Evolutionary conservation across 1,140 invertebrate species (phyloP).

Genomic region (Lepidurus arcticus): DNA sequence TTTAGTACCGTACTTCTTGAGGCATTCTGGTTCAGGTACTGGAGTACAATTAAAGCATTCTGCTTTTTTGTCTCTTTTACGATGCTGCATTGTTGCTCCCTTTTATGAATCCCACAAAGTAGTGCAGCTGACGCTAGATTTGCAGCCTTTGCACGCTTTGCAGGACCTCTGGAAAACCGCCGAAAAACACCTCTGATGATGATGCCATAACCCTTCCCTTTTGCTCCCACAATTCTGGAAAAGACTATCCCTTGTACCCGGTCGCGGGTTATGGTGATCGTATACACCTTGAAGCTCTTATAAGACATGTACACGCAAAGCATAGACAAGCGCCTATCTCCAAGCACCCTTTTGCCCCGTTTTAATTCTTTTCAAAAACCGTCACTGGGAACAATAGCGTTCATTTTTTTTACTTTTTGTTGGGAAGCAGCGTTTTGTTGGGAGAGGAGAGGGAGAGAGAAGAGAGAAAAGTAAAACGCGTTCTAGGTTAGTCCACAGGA

Average conservation of each 20-base stretch:
- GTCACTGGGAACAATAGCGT: neutral
- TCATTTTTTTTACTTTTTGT: neutral
- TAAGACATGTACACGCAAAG: neutral
- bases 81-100: neutral
- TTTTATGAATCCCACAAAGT: neutral
- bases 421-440: neutral
- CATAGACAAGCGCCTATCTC: neutral
- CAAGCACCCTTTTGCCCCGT: neutral
- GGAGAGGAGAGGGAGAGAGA: neutral
- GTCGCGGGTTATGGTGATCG: neutral
- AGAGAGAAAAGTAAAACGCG: neutral
- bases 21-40: neutral
- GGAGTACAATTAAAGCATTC: slow-evolving; percentile 11
- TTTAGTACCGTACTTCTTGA: neutral
- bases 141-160: neutral
- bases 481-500: neutral
- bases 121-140: neutral
- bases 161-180: slow-evolving; percentile 1
- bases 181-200: neutral
- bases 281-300: neutral
- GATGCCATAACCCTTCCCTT: neutral
- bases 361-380: slow-evolving; percentile 20
- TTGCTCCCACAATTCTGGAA: neutral
- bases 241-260: neutral
- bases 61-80: neutral